phyloP scores from a whole-genome alignment of 2,113 vertebrate genomes.

The Alethe diademata region DNA sequence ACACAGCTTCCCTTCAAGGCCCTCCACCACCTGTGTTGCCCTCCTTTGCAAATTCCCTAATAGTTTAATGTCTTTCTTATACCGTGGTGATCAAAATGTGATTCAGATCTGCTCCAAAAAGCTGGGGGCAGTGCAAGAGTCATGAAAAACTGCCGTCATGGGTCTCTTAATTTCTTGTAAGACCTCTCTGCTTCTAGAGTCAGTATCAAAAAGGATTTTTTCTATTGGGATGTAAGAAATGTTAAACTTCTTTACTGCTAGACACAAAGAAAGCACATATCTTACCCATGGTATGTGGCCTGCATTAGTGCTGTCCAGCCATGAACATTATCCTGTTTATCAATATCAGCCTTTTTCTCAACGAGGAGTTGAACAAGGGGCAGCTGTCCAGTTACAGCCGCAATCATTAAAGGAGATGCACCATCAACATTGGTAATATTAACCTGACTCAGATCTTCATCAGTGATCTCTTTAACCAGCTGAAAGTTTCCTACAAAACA shows the following conservation, averaged over 20 bases:
- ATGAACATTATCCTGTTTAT: slow-evolving; percentile 91
- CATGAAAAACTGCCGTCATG: neutral
- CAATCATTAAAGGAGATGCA: slow-evolving; percentile 94
- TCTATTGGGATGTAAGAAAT: neutral
- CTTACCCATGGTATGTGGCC: slow-evolving; percentile 95
- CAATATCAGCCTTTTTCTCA: slow-evolving; percentile 86
- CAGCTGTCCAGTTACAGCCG: slow-evolving; percentile 90
- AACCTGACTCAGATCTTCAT: slow-evolving; percentile 89
- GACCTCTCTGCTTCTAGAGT: neutral
- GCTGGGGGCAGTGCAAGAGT: neutral
- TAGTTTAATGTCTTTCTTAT: neutral
- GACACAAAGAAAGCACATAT: neutral
- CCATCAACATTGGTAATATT: slow-evolving; percentile 91
- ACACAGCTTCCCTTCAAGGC: neutral
- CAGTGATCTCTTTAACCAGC: slow-evolving; percentile 91
- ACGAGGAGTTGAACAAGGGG: slow-evolving; percentile 91
- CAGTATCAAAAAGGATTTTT: neutral
- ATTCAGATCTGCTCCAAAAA: neutral
- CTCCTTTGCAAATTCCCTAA: neutral
- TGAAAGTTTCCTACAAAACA: slow-evolving; percentile 84
- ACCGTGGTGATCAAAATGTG: fast-evolving
- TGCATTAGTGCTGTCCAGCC: slow-evolving; percentile 98
- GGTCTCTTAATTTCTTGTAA: neutral
- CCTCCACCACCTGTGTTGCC: neutral
- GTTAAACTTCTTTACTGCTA: neutral